Percentiles rank a stretch among this genome's conserved stretches.
Conservation (phyloP, 2,888 invertebrate genomes). For the Coelopa pilipes region DNA sequence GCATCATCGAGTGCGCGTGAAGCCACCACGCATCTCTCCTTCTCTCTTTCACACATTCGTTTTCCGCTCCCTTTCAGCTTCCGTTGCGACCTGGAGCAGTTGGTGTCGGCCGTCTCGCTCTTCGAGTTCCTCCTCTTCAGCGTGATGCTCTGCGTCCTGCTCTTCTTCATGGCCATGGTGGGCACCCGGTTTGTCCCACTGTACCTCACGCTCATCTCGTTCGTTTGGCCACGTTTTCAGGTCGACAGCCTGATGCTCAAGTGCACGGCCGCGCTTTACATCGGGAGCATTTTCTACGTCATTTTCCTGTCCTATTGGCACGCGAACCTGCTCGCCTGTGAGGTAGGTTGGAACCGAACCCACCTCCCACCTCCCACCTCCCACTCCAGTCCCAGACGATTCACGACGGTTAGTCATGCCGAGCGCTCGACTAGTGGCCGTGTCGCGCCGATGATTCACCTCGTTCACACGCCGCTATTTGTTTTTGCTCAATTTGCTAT, state of each 20-base stretch:
- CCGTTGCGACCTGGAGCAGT: conserved; percentile 41
- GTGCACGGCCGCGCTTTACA: conserved; percentile 42
- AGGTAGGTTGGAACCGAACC: conserved; percentile 41
- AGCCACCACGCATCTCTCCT: neutral
- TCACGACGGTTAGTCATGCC: conserved; percentile 8
- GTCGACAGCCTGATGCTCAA: conserved; percentile 41
- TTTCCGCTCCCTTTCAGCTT: conserved; percentile 38
- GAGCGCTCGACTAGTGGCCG: neutral
- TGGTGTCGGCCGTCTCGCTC: conserved; percentile 46
- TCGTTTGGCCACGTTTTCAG: conserved; percentile 34
- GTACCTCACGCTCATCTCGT: neutral
- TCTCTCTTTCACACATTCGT: neutral
- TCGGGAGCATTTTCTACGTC: conserved; percentile 43
- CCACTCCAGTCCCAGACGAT: neutral
- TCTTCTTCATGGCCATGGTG: conserved; percentile 46
- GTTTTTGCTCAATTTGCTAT: conserved; percentile 19
- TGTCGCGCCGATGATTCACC: conserved; percentile 6
- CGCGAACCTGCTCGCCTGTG: conserved; percentile 49
- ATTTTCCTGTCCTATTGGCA: conserved; percentile 49
- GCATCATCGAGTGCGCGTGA: conserved; percentile 47
- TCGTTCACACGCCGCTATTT: neutral
- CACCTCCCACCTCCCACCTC: neutral
- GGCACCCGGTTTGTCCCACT: conserved; percentile 10
- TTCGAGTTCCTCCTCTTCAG: conserved; percentile 47
- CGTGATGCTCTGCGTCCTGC: conserved; percentile 49